Conservation (phyloP, 1,140 invertebrate species). For the Papilio glaucus region DNA sequence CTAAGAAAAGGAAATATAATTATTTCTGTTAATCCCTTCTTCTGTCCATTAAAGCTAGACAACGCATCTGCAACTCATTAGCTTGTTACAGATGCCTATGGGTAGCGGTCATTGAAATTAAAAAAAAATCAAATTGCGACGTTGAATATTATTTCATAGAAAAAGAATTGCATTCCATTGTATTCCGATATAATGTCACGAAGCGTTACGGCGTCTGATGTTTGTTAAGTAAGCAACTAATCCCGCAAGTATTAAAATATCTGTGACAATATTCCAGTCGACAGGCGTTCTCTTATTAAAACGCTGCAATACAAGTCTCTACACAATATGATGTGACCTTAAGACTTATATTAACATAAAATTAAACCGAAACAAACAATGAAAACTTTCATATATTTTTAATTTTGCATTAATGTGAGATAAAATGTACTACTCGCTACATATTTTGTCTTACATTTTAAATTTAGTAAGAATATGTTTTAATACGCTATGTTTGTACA, state of each 20-base stretch:
- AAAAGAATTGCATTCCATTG: slow-evolving; percentile 4
- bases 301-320: slow-evolving; percentile 3
- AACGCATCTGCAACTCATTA: too few species aligned
- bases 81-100: too few species aligned
- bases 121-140: not conserved
- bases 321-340: slow-evolving; percentile 11
- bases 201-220: slow-evolving; percentile 4
- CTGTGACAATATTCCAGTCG: slow-evolving; percentile 32
- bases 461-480: too few species aligned
- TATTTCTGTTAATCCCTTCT: too few species aligned
- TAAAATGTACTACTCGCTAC: not conserved
- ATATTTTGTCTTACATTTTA: not conserved
- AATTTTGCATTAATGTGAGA: not conserved
- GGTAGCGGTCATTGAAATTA: too few species aligned
- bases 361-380: slow-evolving; percentile 1
- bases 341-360: slow-evolving; percentile 3
- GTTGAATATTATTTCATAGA: slow-evolving; percentile 15
- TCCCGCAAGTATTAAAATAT: slow-evolving; percentile 36
- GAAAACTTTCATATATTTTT: not conserved
- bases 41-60: too few species aligned
- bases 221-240: slow-evolving; percentile 32
- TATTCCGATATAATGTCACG: slow-evolving; percentile 25
- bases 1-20: too few species aligned
- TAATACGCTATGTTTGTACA: too few species aligned
- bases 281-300: slow-evolving; percentile 35